Conservation (phyloP, 2,888 invertebrate genomes). For the Lasius fuliginosus region DNA sequence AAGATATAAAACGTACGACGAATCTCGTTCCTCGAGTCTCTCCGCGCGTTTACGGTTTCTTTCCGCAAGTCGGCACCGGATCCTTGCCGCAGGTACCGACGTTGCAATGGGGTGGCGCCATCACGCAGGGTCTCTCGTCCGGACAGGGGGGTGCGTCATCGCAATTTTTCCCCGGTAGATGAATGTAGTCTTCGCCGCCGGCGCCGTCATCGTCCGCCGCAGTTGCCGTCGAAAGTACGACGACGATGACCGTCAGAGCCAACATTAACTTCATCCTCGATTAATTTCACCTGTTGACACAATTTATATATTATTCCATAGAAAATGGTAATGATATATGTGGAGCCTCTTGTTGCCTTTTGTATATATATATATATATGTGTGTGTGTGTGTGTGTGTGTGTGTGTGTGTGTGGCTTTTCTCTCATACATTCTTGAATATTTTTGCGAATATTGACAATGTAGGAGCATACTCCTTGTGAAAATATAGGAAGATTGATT, state of each 20-base stretch:
- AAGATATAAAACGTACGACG: not conserved
- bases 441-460: not conserved
- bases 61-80: slow-evolving; percentile 75
- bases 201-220: slow-evolving; percentile 8
- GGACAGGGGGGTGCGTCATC: slow-evolving; percentile 78
- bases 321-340: not conserved
- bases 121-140: slow-evolving; percentile 73
- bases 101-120: slow-evolving; percentile 76
- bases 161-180: slow-evolving; percentile 78
- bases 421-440: not conserved
- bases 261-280: slow-evolving; percentile 65
- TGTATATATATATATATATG: too few species aligned
- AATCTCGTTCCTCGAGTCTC: not conserved
- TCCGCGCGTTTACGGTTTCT: slow-evolving; percentile 36
- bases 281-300: slow-evolving; percentile 6
- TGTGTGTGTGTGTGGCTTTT: not conserved
- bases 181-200: slow-evolving; percentile 74
- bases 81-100: slow-evolving; percentile 74
- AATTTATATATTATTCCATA: not conserved
- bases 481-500: not conserved
- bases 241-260: slow-evolving; percentile 61
- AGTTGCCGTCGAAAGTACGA: slow-evolving; percentile 53
- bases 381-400: too few species aligned
- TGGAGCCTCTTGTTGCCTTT: not conserved
- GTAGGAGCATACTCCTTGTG: not conserved